Evolutionary conservation across 2,113 vertebrate genomes (phyloP).

Genomic region (Toxotes chatareus): DNA sequence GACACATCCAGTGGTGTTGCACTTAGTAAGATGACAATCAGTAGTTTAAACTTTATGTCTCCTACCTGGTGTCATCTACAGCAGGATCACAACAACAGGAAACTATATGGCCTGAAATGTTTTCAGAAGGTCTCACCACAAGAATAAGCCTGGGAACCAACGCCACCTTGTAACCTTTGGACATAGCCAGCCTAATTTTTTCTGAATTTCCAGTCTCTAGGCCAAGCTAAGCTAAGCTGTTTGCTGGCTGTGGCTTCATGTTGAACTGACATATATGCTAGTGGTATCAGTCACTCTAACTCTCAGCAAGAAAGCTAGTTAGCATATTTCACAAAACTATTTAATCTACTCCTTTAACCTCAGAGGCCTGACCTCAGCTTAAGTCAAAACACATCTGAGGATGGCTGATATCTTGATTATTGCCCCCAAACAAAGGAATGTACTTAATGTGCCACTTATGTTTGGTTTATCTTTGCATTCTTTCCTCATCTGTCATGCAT

Average conservation of each 20-base stretch:
- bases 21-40: neutral
- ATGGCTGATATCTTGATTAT: conserved; percentile 66
- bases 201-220: neutral
- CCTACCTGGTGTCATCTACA: neutral
- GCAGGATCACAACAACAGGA: neutral
- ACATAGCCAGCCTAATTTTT: neutral
- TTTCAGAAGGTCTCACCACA: too few species aligned
- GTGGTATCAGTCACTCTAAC: neutral
- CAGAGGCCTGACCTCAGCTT: neutral
- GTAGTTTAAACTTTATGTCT: neutral
- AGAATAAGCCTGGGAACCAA: too few species aligned
- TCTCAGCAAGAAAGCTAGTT: neutral
- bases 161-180: neutral
- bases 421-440: conserved; percentile 64
- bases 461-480: conserved; percentile 69
- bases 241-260: neutral
- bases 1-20: neutral
- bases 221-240: neutral
- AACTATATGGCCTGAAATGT: too few species aligned
- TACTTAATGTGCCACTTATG: conserved; percentile 63
- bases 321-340: conserved; percentile 4
- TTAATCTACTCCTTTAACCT: conserved; percentile 11
- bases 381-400: conserved; percentile 44
- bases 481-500: conserved; percentile 68
- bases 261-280: neutral